phyloP scores from a whole-genome alignment of 2,113 vertebrate genomes.

The Noturus placidus region DNA sequence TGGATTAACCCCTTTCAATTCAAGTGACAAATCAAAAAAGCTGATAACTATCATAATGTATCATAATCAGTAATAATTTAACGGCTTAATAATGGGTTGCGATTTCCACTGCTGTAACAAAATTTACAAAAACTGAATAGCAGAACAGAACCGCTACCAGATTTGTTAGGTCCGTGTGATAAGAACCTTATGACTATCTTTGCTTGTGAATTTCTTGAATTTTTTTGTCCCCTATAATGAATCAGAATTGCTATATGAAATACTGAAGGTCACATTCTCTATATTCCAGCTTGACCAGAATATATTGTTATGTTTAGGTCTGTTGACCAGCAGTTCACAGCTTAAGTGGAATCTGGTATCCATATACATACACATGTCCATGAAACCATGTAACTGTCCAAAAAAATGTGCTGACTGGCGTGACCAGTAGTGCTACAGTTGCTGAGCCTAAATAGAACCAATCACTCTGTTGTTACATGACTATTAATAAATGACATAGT shows the following conservation, averaged over 20 bases:
- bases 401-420: background rate
- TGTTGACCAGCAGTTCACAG: background rate
- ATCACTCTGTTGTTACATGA: background rate
- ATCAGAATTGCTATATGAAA: background rate
- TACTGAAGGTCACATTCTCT: background rate
- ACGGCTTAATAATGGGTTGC: background rate
- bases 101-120: background rate
- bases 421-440: background rate
- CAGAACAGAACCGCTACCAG: background rate
- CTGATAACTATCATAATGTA: too few relatives aligned
- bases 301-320: background rate
- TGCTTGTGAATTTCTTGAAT: background rate
- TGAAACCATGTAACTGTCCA: background rate
- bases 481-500: background rate
- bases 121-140: background rate
- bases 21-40: too few relatives aligned
- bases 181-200: background rate
- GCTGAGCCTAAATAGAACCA: background rate
- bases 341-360: background rate
- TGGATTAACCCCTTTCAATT: too few relatives aligned
- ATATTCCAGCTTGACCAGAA: background rate
- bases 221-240: background rate
- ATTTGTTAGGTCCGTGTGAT: too few relatives aligned
- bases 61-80: too few relatives aligned
- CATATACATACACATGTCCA: background rate